Percentiles rank a stretch among this genome's conserved stretches.
Conservation (phyloP, 2,888 invertebrate genomes). For the Leptinotarsa juncta region DNA sequence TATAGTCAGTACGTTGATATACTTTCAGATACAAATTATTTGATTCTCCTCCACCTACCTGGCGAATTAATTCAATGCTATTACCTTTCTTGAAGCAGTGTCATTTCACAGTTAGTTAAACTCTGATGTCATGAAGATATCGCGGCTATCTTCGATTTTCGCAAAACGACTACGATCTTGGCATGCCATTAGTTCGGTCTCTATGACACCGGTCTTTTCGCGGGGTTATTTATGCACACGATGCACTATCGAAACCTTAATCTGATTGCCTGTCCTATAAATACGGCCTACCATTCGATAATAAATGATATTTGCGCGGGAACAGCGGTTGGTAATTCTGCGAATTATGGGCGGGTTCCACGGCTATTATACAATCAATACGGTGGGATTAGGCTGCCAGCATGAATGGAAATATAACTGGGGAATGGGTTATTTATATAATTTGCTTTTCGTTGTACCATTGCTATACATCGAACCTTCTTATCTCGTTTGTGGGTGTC, state of each 20-base stretch:
- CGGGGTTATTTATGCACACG: conserved; percentile 16
- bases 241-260: conserved; percentile 21
- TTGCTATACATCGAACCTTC: background rate
- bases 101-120: conserved; percentile 25
- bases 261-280: conserved; percentile 39
- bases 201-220: conserved; percentile 20
- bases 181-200: conserved; percentile 17
- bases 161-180: conserved; percentile 11
- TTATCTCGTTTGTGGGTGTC: background rate
- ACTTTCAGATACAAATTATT: too few relatives aligned
- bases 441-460: background rate
- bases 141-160: conserved; percentile 22
- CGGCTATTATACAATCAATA: conserved; percentile 12
- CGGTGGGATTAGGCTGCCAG: background rate
- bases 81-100: background rate
- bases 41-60: conserved; percentile 4
- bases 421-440: background rate
- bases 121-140: conserved; percentile 17
- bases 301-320: conserved; percentile 28
- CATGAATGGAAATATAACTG: conserved; percentile 10
- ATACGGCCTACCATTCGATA: conserved; percentile 36
- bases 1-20: too few relatives aligned
- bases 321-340: conserved; percentile 34
- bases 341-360: conserved; percentile 31
- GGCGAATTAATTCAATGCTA: conserved; percentile 4